These are phyloP conservation scores for Pachydiplax longipennis DNA, from an alignment of 2,888 invertebrate species.

Conservation along the genomic window DNA sequence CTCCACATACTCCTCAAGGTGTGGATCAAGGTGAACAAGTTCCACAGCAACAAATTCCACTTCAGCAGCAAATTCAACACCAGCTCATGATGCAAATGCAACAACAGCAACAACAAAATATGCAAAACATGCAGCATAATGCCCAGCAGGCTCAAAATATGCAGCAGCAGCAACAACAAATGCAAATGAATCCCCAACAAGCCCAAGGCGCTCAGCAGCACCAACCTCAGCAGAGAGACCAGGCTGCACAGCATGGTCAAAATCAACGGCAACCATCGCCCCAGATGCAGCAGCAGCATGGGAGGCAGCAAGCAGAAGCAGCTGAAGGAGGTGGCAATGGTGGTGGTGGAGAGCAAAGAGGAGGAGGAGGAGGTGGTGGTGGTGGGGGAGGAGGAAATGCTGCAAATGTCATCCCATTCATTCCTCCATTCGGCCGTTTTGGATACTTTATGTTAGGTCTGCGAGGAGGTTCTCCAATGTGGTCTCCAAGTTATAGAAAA, in stretches of 20 bases:
- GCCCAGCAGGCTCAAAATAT: constrained; percentile 59
- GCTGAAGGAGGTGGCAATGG: constrained; percentile 47
- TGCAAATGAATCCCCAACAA: neutral
- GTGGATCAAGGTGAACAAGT: constrained; percentile 64
- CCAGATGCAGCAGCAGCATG: constrained; percentile 45
- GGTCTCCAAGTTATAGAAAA: constrained; percentile 49
- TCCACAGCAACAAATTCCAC: constrained; percentile 6
- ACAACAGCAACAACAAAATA: constrained; percentile 65
- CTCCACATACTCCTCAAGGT: constrained; percentile 60
- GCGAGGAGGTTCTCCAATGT: constrained; percentile 57
- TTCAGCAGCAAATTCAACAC: constrained; percentile 30
- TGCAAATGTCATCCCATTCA: constrained; percentile 47
- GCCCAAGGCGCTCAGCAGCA: constrained; percentile 50
- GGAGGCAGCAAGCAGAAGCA: constrained; percentile 45
- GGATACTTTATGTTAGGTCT: constrained; percentile 68
- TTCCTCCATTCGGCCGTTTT: constrained; percentile 62
- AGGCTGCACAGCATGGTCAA: constrained; percentile 51
- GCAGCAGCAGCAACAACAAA: constrained; percentile 22
- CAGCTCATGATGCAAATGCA: constrained; percentile 53
- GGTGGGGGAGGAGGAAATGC: constrained; percentile 61
- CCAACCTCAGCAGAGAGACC: constrained; percentile 54
- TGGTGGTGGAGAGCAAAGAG: constrained; percentile 49
- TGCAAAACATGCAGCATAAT: constrained; percentile 60
- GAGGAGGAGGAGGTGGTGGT: constrained; percentile 55
- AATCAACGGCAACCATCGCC: neutral